phyloP scores from a whole-genome alignment of 2,113 vertebrate species.

The Colinus virginianus region DNA sequence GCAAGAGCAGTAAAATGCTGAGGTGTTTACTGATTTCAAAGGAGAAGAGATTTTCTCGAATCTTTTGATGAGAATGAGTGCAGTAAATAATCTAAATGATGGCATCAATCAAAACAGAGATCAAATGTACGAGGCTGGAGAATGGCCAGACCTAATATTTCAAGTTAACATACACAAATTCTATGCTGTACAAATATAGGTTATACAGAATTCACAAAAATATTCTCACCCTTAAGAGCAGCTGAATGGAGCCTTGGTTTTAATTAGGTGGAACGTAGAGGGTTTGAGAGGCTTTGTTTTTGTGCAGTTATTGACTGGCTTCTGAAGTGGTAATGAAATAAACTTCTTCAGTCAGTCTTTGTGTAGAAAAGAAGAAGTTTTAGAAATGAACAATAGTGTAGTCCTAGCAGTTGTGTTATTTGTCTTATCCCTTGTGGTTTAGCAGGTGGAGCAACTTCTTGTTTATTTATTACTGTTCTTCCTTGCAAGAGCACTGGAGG shows the following conservation, averaged over 20 bases:
- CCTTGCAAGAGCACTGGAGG: neutral
- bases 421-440: neutral
- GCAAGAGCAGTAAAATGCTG: neutral
- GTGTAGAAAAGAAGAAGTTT: neutral
- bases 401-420: neutral
- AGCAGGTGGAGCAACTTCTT: neutral
- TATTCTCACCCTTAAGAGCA: neutral
- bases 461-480: neutral
- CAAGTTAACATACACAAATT: neutral
- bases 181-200: neutral
- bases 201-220: too few species aligned
- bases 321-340: constrained; percentile 7
- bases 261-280: neutral
- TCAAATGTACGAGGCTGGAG: neutral
- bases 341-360: neutral
- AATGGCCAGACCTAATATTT: neutral
- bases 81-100: constrained; percentile 5
- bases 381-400: neutral
- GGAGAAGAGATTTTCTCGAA: neutral
- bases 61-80: neutral
- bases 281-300: neutral
- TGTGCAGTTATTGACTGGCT: neutral
- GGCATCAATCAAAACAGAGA: constrained; percentile 17
- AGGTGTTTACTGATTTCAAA: constrained; percentile 25
- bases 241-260: neutral